Percentiles rank a stretch among this genome's conserved stretches.
Conservation (phyloP, 2,888 invertebrate genomes). For the Synergus laeviventris region DNA sequence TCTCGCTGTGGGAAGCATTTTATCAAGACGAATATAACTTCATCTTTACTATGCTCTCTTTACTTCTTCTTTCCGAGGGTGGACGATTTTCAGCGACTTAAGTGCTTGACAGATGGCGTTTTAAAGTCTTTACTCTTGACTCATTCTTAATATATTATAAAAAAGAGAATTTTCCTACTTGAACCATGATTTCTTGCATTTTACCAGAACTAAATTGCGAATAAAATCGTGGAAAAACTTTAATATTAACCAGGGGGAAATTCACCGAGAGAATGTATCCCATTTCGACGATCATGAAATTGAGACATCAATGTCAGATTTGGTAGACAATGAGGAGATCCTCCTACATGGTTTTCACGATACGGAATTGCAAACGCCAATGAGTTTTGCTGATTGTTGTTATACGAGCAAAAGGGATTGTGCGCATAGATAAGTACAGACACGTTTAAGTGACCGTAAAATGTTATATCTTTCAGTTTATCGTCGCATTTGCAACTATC, state of each 20-base stretch:
- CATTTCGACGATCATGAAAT: too few species aligned
- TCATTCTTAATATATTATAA: conserved; percentile 10
- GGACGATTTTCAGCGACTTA: conserved; percentile 14
- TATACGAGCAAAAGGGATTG: neutral
- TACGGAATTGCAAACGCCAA: neutral
- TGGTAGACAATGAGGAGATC: neutral
- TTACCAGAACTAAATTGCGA: neutral
- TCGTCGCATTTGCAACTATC: conserved; percentile 15
- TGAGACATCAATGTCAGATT: too few species aligned
- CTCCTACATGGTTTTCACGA: neutral
- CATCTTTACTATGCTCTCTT: conserved; percentile 25
- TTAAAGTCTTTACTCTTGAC: neutral
- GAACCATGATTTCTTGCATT: too few species aligned
- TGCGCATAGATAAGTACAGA: neutral
- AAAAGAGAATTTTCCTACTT: neutral
- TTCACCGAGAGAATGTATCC: too few species aligned
- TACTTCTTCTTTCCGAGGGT: conserved; percentile 4
- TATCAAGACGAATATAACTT: conserved; percentile 34
- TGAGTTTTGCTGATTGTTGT: neutral
- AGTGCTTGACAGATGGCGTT: conserved; percentile 34
- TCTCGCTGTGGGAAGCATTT: conserved; percentile 14
- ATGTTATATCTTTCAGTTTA: conserved; percentile 28
- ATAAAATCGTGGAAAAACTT: neutral
- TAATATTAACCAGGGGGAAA: too few species aligned
- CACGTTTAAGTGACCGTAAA: conserved; percentile 13